Base-by-base conservation (phyloP, 2,888 invertebrate species). In the Hymenopus coronatus region DNA sequence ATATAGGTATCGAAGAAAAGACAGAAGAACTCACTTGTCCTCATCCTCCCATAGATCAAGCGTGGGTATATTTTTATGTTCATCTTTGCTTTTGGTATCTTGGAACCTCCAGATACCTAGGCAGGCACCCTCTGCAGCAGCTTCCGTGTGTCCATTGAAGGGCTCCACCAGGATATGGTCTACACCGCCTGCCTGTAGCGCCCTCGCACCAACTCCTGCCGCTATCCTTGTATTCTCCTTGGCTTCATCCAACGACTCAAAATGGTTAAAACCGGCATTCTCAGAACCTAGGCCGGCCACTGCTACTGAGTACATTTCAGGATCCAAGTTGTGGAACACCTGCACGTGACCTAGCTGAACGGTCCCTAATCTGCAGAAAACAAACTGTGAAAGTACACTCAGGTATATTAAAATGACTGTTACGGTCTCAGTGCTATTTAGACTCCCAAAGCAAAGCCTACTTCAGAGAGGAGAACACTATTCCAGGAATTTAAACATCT, bases 271-370 rank as follows among this genome's bases (percentile, higher is more conserved):
- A 25, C 92, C 92, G 88, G 91, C 91, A 27, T 88, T 83, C 12
- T 89, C 88, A 40, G 86, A 28, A n/a, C 94, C 94, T 12, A 94
- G 91, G 90, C 92, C 92, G 82, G 93, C 93, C 20, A 94, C 92
- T 84, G 93, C 93, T 0, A 94, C 91, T 54, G 95, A 93, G 91
- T 94, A 94, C 91, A 94, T 95, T 88, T 95, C 95, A 3, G 93
- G 92, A 14, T 90, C 90, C 9, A 91, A 46, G 28, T 90, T 91
- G 83, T 91, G 91, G 54, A 91, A 91, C 4, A 91, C 85, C 28
- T 90, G 89, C 27, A 87, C 89, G 88, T 91, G 91, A 20, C 91
- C 91, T 33, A 81, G 40, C 7, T 3, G 15, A n/a, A 85, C 4
- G 27, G 4, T 15, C 40, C 54, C 85, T 70, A 20, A 25, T 25